A percentile compares a stretch with the other conserved stretches of the same genome.
phyloP scores from a whole-genome alignment of 2,888 invertebrate genomes.

The Mellilla xanthometata region DNA sequence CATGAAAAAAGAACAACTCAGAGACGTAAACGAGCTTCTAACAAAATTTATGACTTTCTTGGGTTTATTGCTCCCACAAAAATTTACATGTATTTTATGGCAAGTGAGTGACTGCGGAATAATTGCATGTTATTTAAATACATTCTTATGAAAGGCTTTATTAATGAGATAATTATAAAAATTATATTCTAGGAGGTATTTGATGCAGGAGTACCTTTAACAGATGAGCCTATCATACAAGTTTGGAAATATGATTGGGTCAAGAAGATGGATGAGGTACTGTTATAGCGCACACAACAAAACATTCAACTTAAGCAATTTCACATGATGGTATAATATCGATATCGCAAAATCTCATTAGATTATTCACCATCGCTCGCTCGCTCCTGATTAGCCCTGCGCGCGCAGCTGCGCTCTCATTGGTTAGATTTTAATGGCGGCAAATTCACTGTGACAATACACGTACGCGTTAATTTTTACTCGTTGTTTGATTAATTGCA shows the following conservation, averaged over 20 bases:
- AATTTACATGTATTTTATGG: constrained; percentile 52
- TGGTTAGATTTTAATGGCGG: too few relatives aligned
- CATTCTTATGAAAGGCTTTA: not conserved
- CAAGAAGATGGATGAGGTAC: constrained; percentile 46
- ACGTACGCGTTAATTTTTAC: too few relatives aligned
- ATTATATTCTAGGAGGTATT: constrained; percentile 87
- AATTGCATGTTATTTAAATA: not conserved
- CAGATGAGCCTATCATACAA: constrained; percentile 86
- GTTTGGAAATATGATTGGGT: constrained; percentile 85
- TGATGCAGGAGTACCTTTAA: constrained; percentile 84
- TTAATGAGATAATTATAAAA: not conserved
- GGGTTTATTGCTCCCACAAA: constrained; percentile 39
- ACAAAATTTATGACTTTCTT: constrained; percentile 49
- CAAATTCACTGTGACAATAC: too few relatives aligned
- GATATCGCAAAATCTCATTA: too few relatives aligned
- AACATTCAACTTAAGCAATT: too few relatives aligned
- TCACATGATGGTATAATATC: too few relatives aligned
- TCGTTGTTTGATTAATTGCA: too few relatives aligned
- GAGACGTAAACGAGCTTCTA: constrained; percentile 37
- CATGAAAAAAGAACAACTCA: constrained; percentile 43
- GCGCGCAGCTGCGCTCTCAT: too few relatives aligned
- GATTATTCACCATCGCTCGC: too few relatives aligned
- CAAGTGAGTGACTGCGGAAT: constrained; percentile 46
- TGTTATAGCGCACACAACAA: too few relatives aligned
- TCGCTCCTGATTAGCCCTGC: too few relatives aligned